These are phyloP conservation scores for Dreissena polymorpha DNA, from an alignment of 1,140 invertebrate genomes.

Conservation along the genomic window DNA sequence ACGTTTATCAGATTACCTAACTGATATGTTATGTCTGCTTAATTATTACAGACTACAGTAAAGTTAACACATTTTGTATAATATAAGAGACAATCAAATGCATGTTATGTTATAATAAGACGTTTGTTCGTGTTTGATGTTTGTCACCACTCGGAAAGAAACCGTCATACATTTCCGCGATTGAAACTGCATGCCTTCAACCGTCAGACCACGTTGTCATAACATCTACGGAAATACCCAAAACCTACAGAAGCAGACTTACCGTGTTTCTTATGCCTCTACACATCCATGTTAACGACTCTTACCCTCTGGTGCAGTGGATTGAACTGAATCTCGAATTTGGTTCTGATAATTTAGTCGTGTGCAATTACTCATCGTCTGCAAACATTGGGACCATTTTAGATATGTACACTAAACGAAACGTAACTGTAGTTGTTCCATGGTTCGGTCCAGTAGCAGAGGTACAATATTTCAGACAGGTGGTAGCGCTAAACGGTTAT, in stretches of 20 bases:
- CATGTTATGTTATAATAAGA: constrained; percentile 52
- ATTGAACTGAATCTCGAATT: too few relatives aligned
- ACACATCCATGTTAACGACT: constrained; percentile 94
- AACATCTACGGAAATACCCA: neutral
- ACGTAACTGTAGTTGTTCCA: too few relatives aligned
- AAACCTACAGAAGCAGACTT: constrained; percentile 78
- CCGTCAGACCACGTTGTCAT: constrained; percentile 2
- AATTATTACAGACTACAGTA: neutral
- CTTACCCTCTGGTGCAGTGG: too few relatives aligned
- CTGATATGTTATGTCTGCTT: neutral
- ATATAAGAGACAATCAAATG: too few relatives aligned
- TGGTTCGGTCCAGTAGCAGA: too few relatives aligned
- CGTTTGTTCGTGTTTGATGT: constrained; percentile 39
- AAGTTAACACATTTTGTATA: too few relatives aligned
- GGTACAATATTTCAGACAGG: too few relatives aligned
- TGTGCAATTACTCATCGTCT: too few relatives aligned
- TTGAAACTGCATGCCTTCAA: constrained; percentile 19
- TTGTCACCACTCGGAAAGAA: neutral
- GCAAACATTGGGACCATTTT: too few relatives aligned
- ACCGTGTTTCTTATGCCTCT: constrained; percentile 96
- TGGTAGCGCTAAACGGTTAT: too few relatives aligned
- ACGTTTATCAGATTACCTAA: neutral
- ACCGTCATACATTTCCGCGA: constrained; percentile 56
- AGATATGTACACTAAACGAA: too few relatives aligned
- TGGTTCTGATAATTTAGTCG: too few relatives aligned